Evolutionary conservation across 1,140 invertebrate species (phyloP), one percentile per base, ranked within the genome.

Genomic region (Capitella teleta): DNA sequence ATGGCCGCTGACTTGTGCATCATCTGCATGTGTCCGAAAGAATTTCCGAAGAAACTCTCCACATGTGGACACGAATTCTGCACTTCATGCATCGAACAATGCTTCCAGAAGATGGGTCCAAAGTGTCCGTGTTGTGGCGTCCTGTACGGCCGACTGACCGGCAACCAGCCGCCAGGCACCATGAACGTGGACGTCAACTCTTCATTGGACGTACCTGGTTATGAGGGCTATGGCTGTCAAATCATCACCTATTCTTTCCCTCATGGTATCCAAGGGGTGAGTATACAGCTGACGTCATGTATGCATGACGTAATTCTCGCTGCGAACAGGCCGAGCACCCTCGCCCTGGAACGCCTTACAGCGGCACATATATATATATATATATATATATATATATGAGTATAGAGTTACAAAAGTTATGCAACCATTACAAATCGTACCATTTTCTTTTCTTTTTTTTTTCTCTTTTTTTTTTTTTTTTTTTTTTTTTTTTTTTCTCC

Each of bases 71-170:
- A 51, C 28, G 12, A 18, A 19, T 51, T 51, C 40, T 51, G 49
- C 19, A 14, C 5, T 1, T 19, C 2, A 25, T 51, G 49, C 16
- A 45, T 51, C 19, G 19, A 51, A 6, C n/a, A 46, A 14, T 28
- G 40, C 30, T 26, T 46, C 16, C 23, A 36, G 34, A 36, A 10
- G 28, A 43, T 44, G 30, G 58, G 56, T 37, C 63, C 59, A 16
- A 44, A 52, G 1, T 67, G 65, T 51, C 65, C 65, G 18, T 55
- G 53, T 14, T 67, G 65, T 57, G 58, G 57, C 8, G 50, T 38
- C 0, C 28, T 61, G 6, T 64, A 60, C 55, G 65, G 65, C 8
- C 49, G 52, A 43, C 40, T 62, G 0, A 56, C 6, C 1, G 65
- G 64, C n/a, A 58, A 57, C 28, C 63, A 66, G 50, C 65, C 65